Evolutionary conservation across 2,797 vertebrate genomes (phyloP).

Genomic region (Sebastes trivittatus): DNA sequence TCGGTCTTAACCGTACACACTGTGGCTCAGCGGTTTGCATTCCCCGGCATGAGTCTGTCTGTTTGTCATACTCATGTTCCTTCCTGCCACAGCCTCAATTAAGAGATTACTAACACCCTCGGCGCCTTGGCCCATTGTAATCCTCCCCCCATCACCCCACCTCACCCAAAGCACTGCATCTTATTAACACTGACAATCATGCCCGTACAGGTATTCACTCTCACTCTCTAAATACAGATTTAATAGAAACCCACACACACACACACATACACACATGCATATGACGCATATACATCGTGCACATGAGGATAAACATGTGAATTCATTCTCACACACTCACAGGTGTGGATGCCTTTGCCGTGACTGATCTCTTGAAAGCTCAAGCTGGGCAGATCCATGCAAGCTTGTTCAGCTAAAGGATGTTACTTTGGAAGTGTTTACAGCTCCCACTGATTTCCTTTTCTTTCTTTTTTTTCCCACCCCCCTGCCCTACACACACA

Average conservation of each 20-base stretch:
- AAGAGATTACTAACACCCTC: conserved; percentile 78
- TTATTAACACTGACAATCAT: conserved; percentile 77
- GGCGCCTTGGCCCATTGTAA: conserved; percentile 60
- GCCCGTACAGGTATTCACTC: conserved; percentile 69
- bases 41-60: conserved; percentile 58
- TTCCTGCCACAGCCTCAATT: conserved; percentile 78
- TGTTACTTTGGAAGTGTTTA: conserved; percentile 61
- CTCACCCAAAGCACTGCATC: conserved; percentile 59
- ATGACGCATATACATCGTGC: conserved; percentile 17
- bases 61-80: conserved; percentile 73
- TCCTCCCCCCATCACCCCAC: conserved; percentile 34
- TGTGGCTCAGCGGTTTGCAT: conserved; percentile 62
- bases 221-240: conserved; percentile 39
- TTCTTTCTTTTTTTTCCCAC: not conserved
- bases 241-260: conserved; percentile 20
- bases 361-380: conserved; percentile 68
- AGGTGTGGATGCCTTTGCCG: conserved; percentile 76
- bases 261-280: conserved; percentile 6
- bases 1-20: conserved; percentile 53
- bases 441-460: conserved; percentile 9
- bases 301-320: conserved; percentile 31
- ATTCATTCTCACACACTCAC: conserved; percentile 41
- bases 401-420: conserved; percentile 55
- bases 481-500: not conserved
- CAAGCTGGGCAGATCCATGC: conserved; percentile 70